Evolutionary conservation across 2,113 vertebrate species (phyloP).

Genomic region (Octodon degus): DNA sequence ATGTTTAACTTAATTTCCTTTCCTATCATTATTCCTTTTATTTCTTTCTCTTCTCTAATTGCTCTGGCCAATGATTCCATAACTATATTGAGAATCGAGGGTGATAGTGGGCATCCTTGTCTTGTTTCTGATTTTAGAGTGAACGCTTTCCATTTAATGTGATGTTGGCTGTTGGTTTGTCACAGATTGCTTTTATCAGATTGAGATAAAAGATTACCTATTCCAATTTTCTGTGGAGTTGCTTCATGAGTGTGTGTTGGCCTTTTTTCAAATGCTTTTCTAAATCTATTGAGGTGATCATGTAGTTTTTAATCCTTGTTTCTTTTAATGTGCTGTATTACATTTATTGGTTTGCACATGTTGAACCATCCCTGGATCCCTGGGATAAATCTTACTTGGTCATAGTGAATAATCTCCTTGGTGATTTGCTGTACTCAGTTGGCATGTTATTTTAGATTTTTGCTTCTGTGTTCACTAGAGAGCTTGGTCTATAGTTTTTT

Average conservation of each 20-base stretch:
- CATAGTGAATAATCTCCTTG: background rate
- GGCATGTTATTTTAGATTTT: background rate
- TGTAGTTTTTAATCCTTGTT: background rate
- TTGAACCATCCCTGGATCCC: background rate
- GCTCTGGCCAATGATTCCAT: background rate
- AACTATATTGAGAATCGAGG: background rate
- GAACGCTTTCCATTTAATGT: background rate
- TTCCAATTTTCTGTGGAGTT: background rate
- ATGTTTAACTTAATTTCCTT: background rate
- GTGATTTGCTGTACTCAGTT: background rate
- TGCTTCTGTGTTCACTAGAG: background rate
- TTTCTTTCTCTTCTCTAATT: background rate
- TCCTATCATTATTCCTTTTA: background rate
- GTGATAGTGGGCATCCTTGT: background rate
- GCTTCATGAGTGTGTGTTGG: background rate
- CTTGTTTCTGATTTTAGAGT: background rate
- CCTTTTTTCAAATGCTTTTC: background rate
- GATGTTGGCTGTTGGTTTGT: background rate
- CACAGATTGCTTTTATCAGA: background rate
- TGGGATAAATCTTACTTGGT: background rate
- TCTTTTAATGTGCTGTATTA: background rate
- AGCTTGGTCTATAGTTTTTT: background rate
- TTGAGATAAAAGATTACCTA: background rate
- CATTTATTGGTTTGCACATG: background rate
- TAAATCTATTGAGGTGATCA: background rate